phyloP scores from a whole-genome alignment of 2,797 vertebrate species.

The Rhinatrema bivittatum region DNA sequence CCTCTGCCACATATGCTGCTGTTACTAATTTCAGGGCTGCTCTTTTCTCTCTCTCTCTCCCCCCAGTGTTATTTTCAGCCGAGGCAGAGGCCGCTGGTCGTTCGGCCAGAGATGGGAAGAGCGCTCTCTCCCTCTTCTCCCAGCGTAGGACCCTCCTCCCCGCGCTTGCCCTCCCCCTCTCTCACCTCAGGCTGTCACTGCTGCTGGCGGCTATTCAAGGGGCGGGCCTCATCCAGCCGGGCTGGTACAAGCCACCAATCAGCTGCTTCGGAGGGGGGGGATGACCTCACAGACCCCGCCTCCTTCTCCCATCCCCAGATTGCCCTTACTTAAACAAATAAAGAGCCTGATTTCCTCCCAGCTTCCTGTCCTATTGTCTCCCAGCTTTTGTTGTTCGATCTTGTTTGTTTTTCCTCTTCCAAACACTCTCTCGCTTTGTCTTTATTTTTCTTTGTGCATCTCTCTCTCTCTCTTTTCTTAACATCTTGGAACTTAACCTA shows the following conservation, averaged over 20 bases:
- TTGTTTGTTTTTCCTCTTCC: background rate
- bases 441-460: background rate
- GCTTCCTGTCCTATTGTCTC: too few relatives aligned
- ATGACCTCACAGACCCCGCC: background rate
- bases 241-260: background rate
- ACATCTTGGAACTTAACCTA: background rate
- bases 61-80: too few relatives aligned
- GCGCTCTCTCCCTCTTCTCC: too few relatives aligned
- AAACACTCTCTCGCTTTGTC: background rate
- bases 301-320: background rate
- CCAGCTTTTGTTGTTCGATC: background rate
- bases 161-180: constrained; percentile 10
- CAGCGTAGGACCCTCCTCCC: too few relatives aligned
- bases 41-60: background rate
- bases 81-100: too few relatives aligned
- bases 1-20: too few relatives aligned
- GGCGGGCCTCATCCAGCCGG: constrained; percentile 8
- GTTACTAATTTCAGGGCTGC: background rate
- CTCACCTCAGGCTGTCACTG: constrained; percentile 8
- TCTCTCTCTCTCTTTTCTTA: background rate
- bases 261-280: background rate
- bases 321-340: too few relatives aligned
- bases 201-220: constrained; percentile 5
- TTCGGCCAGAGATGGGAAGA: too few relatives aligned
- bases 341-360: background rate